Evolutionary conservation across 1,140 invertebrate genomes (phyloP).

Genomic region (Drosophila nasuta): DNA sequence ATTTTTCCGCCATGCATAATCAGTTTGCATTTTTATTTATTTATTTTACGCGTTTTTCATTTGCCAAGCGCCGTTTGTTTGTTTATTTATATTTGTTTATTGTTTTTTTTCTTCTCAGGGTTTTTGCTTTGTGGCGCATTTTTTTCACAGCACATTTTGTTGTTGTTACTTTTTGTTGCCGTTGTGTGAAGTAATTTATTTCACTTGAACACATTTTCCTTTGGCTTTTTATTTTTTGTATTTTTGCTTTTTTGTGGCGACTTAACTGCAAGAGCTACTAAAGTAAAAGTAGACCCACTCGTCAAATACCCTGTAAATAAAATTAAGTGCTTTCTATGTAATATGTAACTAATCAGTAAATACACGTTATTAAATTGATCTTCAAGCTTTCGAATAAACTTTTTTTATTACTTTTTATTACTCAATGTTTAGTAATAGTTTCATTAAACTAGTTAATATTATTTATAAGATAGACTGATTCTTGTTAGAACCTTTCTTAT

Average conservation of each 20-base stretch:
- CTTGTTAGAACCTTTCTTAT: too few species aligned
- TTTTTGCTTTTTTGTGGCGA: constrained; percentile 33
- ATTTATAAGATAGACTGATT: too few species aligned
- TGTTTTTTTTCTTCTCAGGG: constrained; percentile 52
- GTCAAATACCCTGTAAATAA: background rate
- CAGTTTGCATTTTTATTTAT: constrained; percentile 81
- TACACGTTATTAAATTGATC: too few species aligned
- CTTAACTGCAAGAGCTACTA: constrained; percentile 53
- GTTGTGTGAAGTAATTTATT: constrained; percentile 79
- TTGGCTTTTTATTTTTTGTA: constrained; percentile 51
- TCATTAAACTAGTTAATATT: too few species aligned
- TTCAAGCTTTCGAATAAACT: too few species aligned
- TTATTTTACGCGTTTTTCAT: constrained; percentile 82
- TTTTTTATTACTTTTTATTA: too few species aligned
- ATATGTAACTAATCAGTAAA: too few species aligned
- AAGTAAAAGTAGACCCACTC: constrained; percentile 1
- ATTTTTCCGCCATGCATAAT: constrained; percentile 82
- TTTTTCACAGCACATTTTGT: constrained; percentile 25
- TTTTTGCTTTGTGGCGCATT: constrained; percentile 23
- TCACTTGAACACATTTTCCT: constrained; percentile 78
- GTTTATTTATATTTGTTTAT: constrained; percentile 58
- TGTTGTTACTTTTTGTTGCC: constrained; percentile 48
- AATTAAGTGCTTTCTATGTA: background rate
- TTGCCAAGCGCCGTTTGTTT: constrained; percentile 56
- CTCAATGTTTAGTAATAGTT: too few species aligned